These are phyloP conservation scores for Propsilocerus akamusi DNA, from an alignment of 1,140 invertebrate species.

Conservation along the genomic window DNA sequence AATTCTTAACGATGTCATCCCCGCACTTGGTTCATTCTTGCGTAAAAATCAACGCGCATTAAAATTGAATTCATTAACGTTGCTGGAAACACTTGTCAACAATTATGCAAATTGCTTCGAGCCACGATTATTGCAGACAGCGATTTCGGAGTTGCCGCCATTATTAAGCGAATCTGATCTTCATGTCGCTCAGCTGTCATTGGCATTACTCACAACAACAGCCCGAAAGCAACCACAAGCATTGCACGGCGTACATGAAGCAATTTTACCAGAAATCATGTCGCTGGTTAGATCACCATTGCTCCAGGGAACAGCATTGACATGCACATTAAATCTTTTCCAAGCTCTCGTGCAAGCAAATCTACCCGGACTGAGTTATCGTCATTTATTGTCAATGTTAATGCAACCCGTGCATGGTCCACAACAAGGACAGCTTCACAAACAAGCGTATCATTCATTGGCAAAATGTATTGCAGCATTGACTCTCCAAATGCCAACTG, in stretches of 20 bases:
- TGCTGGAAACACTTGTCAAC: conserved; percentile 77
- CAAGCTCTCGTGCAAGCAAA: conserved; percentile 68
- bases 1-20: conserved; percentile 75
- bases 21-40: conserved; percentile 82
- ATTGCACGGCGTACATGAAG: conserved; percentile 23
- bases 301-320: conserved; percentile 67
- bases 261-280: conserved; percentile 70
- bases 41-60: conserved; percentile 93
- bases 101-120: conserved; percentile 60
- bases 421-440: conserved; percentile 28
- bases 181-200: conserved; percentile 83
- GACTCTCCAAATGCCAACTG: conserved; percentile 53
- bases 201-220: conserved; percentile 47
- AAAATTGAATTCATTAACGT: conserved; percentile 75
- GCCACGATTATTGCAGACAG: conserved; percentile 51
- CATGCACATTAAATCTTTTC: conserved; percentile 81
- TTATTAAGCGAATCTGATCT: conserved; percentile 86
- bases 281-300: conserved; percentile 77
- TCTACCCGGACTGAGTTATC: conserved; percentile 58
- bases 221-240: conserved; percentile 29
- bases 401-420: conserved; percentile 34
- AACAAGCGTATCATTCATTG: conserved; percentile 75
- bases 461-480: conserved; percentile 91
- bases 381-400: conserved; percentile 56
- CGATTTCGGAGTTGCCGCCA: conserved; percentile 67